A percentile compares a stretch with the other conserved stretches of the same genome.
Conservation (phyloP, 1,140 invertebrate species). For the Camponotus vicinus region DNA sequence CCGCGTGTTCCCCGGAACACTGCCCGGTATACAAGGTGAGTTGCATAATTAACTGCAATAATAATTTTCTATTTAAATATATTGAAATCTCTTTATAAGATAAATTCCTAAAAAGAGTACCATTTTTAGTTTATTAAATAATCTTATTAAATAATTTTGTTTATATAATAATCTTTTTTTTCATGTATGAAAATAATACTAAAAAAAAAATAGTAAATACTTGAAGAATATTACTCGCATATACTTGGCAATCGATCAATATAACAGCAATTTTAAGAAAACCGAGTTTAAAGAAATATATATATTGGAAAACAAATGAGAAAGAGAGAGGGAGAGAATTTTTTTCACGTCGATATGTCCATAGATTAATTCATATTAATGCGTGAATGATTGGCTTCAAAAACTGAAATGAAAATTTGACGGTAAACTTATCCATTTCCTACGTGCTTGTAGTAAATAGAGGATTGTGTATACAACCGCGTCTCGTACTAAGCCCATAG, state of each 20-base stretch:
- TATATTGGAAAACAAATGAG: background rate
- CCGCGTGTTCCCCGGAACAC: conserved; percentile 86
- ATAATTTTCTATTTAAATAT: background rate
- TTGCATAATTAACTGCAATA: conserved; percentile 38
- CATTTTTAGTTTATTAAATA: background rate
- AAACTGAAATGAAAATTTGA: conserved; percentile 62
- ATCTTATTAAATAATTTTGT: background rate
- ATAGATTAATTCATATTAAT: conserved; percentile 41
- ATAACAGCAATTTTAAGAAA: background rate
- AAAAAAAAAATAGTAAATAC: background rate
- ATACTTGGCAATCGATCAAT: conserved; percentile 75
- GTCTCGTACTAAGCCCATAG: conserved; percentile 74
- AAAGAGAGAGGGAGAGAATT: background rate
- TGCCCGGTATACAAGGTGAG: conserved; percentile 86
- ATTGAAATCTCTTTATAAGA: background rate
- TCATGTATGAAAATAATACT: background rate
- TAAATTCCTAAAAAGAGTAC: no score
- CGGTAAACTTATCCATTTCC: conserved; percentile 64
- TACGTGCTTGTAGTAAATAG: conserved; percentile 74
- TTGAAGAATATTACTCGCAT: background rate
- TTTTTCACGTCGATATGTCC: background rate
- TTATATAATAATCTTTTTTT: background rate
- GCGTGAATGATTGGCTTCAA: conserved; percentile 38
- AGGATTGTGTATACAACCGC: conserved; percentile 75
- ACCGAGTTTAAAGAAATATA: background rate